phyloP scores from a whole-genome alignment of 2,797 vertebrate species.

The Eulemur mongoz region DNA sequence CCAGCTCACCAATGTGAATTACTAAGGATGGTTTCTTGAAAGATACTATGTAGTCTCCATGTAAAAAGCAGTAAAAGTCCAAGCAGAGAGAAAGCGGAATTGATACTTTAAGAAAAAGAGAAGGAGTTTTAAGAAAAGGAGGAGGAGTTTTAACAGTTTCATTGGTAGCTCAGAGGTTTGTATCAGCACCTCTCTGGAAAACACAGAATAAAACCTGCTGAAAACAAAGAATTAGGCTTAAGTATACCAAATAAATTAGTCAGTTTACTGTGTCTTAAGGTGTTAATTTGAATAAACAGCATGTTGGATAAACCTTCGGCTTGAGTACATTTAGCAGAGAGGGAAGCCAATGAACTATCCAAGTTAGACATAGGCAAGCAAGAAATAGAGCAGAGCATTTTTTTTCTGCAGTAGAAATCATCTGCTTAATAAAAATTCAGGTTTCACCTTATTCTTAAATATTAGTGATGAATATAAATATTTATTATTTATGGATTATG shows the following conservation, averaged over 20 bases:
- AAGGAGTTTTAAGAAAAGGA: not conserved
- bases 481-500: not conserved
- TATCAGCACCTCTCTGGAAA: not conserved
- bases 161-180: not conserved
- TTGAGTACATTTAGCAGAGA: not conserved
- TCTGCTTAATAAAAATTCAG: not conserved
- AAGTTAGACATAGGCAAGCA: not conserved
- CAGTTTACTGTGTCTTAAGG: conserved; percentile 45
- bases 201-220: not conserved
- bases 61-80: not conserved
- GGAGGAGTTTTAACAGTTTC: not conserved
- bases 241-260: not conserved
- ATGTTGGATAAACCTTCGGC: not conserved
- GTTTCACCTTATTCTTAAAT: not conserved
- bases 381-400: not conserved
- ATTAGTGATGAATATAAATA: not conserved
- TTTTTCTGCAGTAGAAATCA: not conserved
- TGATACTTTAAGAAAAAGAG: not conserved
- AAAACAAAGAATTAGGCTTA: not conserved
- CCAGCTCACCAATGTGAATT: conserved; percentile 24
- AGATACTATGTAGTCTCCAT: not conserved
- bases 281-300: not conserved
- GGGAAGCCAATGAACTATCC: not conserved
- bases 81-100: not conserved
- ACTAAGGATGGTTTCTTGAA: conserved; percentile 39